Conservation (phyloP, 37 sponge, comb jelly and placozoan species). For the Halisarca cf. caerulea region DNA sequence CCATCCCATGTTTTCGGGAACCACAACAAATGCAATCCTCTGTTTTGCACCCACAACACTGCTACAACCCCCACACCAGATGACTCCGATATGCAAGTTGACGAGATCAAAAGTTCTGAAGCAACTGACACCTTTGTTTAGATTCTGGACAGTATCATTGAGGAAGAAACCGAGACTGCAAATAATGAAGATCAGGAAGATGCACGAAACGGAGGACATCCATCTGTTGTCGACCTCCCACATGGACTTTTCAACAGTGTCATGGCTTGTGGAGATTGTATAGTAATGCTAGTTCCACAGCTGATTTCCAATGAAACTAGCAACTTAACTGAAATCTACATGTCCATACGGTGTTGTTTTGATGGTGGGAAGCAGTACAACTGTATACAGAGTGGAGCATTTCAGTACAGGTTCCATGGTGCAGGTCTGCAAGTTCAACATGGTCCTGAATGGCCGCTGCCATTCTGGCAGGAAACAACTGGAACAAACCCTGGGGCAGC, state of each 20-base stretch:
- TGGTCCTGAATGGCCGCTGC: conserved; percentile 18
- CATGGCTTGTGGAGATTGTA: neutral
- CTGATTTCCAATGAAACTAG: conserved; percentile 31
- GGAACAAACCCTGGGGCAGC: neutral
- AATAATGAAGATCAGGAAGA: neutral
- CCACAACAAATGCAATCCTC: conserved; percentile 8
- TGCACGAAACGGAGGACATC: neutral
- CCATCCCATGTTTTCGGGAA: conserved; percentile 1
- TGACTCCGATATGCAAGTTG: neutral
- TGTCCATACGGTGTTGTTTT: conserved; percentile 1
- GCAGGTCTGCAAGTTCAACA: conserved; percentile 25
- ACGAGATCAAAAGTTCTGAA: neutral
- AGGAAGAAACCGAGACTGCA: neutral
- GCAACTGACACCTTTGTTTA: neutral
- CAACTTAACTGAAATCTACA: conserved; percentile 39
- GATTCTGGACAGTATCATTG: neutral
- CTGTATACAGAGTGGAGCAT: conserved; percentile 18
- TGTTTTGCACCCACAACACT: neutral
- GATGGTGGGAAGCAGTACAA: conserved; percentile 41
- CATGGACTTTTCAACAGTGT: neutral
- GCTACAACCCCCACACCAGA: neutral
- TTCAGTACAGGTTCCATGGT: conserved; percentile 17
- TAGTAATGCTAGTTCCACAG: conserved; percentile 13
- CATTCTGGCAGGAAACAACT: neutral
- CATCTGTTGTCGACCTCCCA: neutral